Evolutionary conservation across 1,140 invertebrate genomes (phyloP).

Genomic region (Temnothorax nylanderi): DNA sequence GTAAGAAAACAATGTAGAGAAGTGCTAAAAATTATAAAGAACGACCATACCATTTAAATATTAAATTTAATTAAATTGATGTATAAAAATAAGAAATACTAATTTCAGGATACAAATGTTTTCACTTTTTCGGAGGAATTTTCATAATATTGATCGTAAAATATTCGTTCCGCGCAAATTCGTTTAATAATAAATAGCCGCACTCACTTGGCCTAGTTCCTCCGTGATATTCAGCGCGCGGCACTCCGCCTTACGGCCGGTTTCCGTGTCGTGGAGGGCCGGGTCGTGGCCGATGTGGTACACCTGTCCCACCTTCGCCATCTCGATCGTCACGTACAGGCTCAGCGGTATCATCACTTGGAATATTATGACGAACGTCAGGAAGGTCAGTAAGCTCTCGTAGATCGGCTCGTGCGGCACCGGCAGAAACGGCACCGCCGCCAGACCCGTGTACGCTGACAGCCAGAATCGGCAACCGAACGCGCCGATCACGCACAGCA

Average conservation of each 20-base stretch:
- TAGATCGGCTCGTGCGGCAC: conserved; percentile 87
- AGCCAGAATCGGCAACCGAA: conserved; percentile 96
- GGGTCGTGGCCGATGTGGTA: conserved; percentile 97
- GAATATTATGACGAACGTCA: conserved; percentile 97
- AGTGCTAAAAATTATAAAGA: not conserved
- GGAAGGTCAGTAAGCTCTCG: conserved; percentile 96
- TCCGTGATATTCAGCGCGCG: conserved; percentile 98
- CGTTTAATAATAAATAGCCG: conserved; percentile 54
- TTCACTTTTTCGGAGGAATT: not conserved
- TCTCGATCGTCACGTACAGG: conserved; percentile 98
- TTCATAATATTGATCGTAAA: not conserved
- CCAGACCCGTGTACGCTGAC: conserved; percentile 85
- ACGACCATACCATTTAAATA: not conserved
- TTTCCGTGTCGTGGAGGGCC: conserved; percentile 93
- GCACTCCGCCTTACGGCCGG: conserved; percentile 96
- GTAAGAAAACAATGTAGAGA: not conserved
- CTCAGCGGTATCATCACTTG: conserved; percentile 99
- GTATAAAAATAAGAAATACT: not conserved
- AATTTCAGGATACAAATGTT: not conserved
- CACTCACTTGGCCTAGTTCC: conserved; percentile 94
- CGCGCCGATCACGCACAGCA: conserved; percentile 96
- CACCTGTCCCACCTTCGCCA: conserved; percentile 98
- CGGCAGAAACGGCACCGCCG: conserved; percentile 88
- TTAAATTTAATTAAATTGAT: not conserved
- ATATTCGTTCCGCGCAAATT: conserved; percentile 22